Conservation (phyloP, 2,888 invertebrate genomes). For the Andrena marginata region DNA sequence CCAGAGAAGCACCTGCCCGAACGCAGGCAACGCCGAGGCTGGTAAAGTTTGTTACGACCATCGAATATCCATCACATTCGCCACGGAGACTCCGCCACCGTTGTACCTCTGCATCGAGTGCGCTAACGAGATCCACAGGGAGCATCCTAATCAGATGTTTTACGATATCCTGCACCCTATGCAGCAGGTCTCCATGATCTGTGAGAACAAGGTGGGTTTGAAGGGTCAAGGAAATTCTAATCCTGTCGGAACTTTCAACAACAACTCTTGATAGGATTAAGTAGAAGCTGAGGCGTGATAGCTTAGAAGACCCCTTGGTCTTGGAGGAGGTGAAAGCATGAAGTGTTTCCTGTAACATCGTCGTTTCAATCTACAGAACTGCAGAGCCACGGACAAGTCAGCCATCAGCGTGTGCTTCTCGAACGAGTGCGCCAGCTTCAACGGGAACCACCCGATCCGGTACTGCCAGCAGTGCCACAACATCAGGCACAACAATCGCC, state of each 20-base stretch:
- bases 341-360: not conserved
- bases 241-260: not conserved
- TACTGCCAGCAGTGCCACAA: conserved; percentile 96
- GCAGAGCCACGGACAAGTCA: conserved; percentile 95
- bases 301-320: no score
- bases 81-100: conserved; percentile 96
- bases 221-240: not conserved
- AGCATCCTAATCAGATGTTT: conserved; percentile 94
- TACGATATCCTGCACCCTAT: conserved; percentile 96
- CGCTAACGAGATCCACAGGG: conserved; percentile 95
- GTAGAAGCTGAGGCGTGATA: no score
- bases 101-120: conserved; percentile 98
- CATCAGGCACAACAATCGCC: conserved; percentile 94
- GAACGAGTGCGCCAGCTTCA: conserved; percentile 97
- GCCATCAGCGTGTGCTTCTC: conserved; percentile 98
- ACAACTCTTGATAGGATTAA: no score
- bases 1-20: conserved; percentile 96
- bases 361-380: conserved; percentile 88
- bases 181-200: conserved; percentile 97
- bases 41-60: conserved; percentile 98
- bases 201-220: conserved; percentile 94
- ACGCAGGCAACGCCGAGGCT: conserved; percentile 93
- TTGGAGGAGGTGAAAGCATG: no score
- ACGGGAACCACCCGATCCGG: conserved; percentile 97
- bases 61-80: conserved; percentile 94